Evolutionary conservation across 2,113 vertebrate species (phyloP).

Genomic region (Choloepus hoffmanni): DNA sequence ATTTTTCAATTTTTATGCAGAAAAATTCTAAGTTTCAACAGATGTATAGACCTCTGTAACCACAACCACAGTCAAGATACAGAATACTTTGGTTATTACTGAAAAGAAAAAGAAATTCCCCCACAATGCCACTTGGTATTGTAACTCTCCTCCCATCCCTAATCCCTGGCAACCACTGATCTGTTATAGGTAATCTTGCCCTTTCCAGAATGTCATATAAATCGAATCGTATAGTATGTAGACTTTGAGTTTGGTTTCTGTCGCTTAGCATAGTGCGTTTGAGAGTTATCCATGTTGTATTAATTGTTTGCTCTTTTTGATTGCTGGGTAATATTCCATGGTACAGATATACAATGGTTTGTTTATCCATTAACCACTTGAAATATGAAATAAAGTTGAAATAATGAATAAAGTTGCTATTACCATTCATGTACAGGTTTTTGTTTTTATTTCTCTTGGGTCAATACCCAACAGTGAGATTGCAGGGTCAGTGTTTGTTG

Average conservation of each 20-base stretch:
- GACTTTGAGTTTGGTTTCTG: neutral
- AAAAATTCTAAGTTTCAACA: neutral
- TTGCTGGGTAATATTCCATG: neutral
- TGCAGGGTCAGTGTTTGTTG: no score
- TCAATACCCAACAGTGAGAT: no score
- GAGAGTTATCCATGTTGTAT: neutral
- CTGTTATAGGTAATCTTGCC: neutral
- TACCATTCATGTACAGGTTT: no score
- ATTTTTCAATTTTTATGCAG: neutral
- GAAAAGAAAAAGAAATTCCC: neutral
- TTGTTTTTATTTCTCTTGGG: no score
- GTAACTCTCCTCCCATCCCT: neutral
- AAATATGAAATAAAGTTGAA: neutral
- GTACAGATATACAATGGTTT: no score
- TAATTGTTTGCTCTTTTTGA: neutral
- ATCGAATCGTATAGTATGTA: no score
- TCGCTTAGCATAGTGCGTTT: neutral
- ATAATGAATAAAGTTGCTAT: neutral
- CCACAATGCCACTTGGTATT: neutral
- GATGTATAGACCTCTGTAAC: neutral
- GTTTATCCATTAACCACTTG: neutral
- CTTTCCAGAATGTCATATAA: no score
- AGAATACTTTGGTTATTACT: neutral
- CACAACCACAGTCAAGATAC: neutral
- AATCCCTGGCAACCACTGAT: neutral